Conservation (phyloP, 1,140 invertebrate genomes). For the Sesamia nonagrioides region DNA sequence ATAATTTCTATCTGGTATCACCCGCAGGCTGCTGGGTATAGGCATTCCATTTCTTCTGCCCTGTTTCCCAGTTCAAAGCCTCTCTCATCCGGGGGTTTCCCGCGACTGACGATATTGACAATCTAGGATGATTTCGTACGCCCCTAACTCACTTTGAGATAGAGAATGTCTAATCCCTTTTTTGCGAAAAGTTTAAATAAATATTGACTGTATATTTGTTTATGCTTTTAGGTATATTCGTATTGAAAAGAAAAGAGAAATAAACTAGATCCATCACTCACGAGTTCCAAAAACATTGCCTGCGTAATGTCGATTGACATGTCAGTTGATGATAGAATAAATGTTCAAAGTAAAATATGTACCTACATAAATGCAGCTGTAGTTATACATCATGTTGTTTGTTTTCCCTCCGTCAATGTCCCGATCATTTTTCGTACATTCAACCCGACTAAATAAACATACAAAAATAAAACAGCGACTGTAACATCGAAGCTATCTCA, state of each 20-base stretch:
- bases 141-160: too few relatives aligned
- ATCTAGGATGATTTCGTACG: too few relatives aligned
- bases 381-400: slow-evolving; percentile 13
- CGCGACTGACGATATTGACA: too few relatives aligned
- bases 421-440: slow-evolving; percentile 31
- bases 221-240: too few relatives aligned
- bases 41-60: too few relatives aligned
- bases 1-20: too few relatives aligned
- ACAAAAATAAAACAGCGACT: slow-evolving; percentile 30
- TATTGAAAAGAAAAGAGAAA: neutral
- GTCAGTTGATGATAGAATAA: neutral
- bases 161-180: too few relatives aligned
- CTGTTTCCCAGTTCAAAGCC: too few relatives aligned
- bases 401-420: slow-evolving; percentile 17
- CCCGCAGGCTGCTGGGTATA: too few relatives aligned
- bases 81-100: too few relatives aligned
- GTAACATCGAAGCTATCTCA: slow-evolving; percentile 31
- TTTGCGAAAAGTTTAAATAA: too few relatives aligned
- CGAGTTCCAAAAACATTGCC: slow-evolving; percentile 6
- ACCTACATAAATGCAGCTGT: neutral
- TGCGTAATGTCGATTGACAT: slow-evolving; percentile 9
- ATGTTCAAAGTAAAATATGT: slow-evolving; percentile 6
- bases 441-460: slow-evolving; percentile 35
- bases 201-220: too few relatives aligned
- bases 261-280: neutral